phyloP scores from a whole-genome alignment of 2,888 invertebrate genomes.

The Mythimna loreyi region DNA sequence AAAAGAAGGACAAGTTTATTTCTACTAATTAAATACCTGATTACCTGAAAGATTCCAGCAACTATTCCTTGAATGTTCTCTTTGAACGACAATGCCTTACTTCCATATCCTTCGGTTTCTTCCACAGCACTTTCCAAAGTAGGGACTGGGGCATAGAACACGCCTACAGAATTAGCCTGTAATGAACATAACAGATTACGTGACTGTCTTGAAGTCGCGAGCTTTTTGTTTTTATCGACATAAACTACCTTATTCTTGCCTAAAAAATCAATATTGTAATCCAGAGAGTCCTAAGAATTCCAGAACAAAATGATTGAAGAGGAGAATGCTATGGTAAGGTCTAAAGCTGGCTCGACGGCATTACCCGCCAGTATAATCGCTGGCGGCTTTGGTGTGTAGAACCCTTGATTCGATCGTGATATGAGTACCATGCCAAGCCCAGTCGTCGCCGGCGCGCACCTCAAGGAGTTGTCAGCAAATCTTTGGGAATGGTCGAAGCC shows the following conservation, averaged over 20 bases:
- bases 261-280: too few species aligned
- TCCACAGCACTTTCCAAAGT: constrained; percentile 79
- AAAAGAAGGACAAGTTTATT: neutral
- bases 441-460: too few species aligned
- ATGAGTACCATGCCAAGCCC: neutral
- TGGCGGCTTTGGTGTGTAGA: too few species aligned
- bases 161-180: constrained; percentile 56
- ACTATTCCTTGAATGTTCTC: constrained; percentile 82
- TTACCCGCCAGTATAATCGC: too few species aligned
- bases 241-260: too few species aligned
- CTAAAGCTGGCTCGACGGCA: too few species aligned
- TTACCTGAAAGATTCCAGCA: constrained; percentile 85
- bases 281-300: too few species aligned
- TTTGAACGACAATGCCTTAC: constrained; percentile 81
- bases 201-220: too few species aligned
- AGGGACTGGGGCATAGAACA: constrained; percentile 75
- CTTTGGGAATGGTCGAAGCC: too few species aligned
- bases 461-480: too few species aligned
- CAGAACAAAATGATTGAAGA: neutral
- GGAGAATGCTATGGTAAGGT: too few species aligned
- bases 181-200: neutral
- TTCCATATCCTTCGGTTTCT: constrained; percentile 84
- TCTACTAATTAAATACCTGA: neutral
- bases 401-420: neutral
- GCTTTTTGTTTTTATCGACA: too few species aligned